A percentile compares a stretch with the other conserved stretches of the same genome.
Conservation (phyloP, 2,888 invertebrate genomes). For the Dusona sp. region DNA sequence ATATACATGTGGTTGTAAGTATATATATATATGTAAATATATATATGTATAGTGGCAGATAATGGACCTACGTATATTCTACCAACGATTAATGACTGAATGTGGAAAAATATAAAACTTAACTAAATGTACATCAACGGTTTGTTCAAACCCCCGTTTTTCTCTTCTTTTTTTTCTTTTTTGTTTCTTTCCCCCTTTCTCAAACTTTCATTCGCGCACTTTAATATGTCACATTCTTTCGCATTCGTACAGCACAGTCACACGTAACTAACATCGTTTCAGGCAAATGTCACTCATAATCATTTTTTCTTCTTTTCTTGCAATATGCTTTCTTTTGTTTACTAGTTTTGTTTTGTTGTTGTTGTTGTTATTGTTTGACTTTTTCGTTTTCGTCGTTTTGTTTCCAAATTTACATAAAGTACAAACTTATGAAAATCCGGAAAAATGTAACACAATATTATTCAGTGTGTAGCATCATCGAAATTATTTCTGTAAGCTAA, state of each 20-base stretch:
- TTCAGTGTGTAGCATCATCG: constrained; percentile 78
- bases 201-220: constrained; percentile 54
- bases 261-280: constrained; percentile 66
- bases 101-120: constrained; percentile 85
- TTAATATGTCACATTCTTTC: constrained; percentile 53
- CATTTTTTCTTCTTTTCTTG: constrained; percentile 53
- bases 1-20: constrained; percentile 1
- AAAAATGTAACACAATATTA: constrained; percentile 81
- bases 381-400: constrained; percentile 55
- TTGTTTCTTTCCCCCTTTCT: constrained; percentile 64
- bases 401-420: constrained; percentile 84
- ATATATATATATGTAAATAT: constrained; percentile 4
- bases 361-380: constrained; percentile 7
- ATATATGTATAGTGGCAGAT: constrained; percentile 68
- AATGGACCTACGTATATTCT: constrained; percentile 73
- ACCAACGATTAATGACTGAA: constrained; percentile 84
- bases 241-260: constrained; percentile 35
- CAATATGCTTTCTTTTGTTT: constrained; percentile 58
- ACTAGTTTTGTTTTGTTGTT: constrained; percentile 45
- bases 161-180: constrained; percentile 49
- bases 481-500: constrained; percentile 60
- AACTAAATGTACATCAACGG: constrained; percentile 83
- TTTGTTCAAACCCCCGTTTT: constrained; percentile 64
- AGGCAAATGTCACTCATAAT: constrained; percentile 70
- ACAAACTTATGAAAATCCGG: constrained; percentile 84